A percentile compares a stretch with the other conserved stretches of the same genome.
phyloP scores from a whole-genome alignment of 2,113 vertebrate genomes.

The Haliaeetus leucogaster region DNA sequence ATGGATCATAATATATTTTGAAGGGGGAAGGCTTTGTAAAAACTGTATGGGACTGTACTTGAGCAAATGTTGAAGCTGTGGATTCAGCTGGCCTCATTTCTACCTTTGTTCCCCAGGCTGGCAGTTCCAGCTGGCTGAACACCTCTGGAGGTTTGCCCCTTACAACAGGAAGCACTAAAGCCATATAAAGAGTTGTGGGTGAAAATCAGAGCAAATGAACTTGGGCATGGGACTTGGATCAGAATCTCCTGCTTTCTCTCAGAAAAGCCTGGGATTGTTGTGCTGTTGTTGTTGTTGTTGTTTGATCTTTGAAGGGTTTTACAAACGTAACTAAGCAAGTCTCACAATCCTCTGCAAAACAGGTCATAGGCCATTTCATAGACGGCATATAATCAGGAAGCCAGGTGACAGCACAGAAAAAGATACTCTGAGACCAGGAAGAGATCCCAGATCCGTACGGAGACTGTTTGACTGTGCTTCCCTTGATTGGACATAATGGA shows the following conservation, averaged over 20 bases:
- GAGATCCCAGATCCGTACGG: background rate
- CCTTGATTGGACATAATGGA: slow-evolving; percentile 43
- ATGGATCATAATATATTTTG: background rate
- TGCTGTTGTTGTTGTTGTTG: background rate
- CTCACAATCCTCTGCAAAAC: background rate
- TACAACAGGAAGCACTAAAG: background rate
- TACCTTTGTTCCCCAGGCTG: background rate
- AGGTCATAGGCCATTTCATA: background rate
- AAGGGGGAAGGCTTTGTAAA: background rate
- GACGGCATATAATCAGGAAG: background rate
- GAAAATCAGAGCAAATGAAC: background rate
- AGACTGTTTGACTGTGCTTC: background rate
- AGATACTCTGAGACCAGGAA: background rate
- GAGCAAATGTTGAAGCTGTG: background rate
- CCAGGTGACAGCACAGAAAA: background rate
- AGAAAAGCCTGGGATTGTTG: background rate
- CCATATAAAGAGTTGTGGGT: background rate
- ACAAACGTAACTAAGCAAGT: background rate
- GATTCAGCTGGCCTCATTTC: background rate
- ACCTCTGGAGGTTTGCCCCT: background rate
- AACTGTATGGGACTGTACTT: background rate
- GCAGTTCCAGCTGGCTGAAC: background rate
- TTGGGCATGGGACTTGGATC: background rate
- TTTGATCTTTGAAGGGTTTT: background rate
- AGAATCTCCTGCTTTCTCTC: background rate